Evolutionary conservation across 1,140 invertebrate genomes (phyloP).

Genomic region (Chrysomallon squamiferum): DNA sequence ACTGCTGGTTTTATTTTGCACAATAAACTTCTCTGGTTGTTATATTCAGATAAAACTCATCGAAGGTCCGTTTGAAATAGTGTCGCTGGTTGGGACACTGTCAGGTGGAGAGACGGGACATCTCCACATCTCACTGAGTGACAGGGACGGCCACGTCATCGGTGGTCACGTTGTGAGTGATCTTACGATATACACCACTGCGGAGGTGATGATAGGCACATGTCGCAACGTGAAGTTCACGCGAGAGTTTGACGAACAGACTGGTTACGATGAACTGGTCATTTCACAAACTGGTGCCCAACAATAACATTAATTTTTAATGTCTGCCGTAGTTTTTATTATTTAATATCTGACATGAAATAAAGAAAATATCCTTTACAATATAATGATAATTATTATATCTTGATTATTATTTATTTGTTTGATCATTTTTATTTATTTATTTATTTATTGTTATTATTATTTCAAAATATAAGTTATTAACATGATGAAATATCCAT

Average conservation of each 20-base stretch:
- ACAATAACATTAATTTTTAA: not conserved
- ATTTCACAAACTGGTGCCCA: slow-evolving; percentile 26
- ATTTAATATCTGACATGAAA: not conserved
- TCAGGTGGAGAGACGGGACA: slow-evolving; percentile 59
- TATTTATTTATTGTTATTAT: no score
- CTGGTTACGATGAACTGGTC: slow-evolving; percentile 61
- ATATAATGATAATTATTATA: no score
- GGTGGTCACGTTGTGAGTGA: slow-evolving; percentile 65
- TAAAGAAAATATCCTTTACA: not conserved
- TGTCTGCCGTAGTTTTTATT: not conserved
- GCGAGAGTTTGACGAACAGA: slow-evolving; percentile 48
- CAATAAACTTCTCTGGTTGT: no score
- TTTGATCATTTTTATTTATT: no score
- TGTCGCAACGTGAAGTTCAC: slow-evolving; percentile 44
- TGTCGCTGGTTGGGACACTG: slow-evolving; percentile 64
- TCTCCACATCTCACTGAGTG: slow-evolving; percentile 62
- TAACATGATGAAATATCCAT: no score
- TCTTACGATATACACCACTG: slow-evolving; percentile 64
- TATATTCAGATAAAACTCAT: slow-evolving; percentile 46
- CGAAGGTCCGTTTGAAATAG: slow-evolving; percentile 62
- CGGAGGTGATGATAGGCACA: slow-evolving; percentile 63
- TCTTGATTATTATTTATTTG: no score
- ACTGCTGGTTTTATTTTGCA: no score
- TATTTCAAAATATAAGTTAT: no score
- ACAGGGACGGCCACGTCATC: slow-evolving; percentile 58